Evolutionary conservation across 2,888 invertebrate genomes (phyloP).

Genomic region (Odontocolon sp.): DNA sequence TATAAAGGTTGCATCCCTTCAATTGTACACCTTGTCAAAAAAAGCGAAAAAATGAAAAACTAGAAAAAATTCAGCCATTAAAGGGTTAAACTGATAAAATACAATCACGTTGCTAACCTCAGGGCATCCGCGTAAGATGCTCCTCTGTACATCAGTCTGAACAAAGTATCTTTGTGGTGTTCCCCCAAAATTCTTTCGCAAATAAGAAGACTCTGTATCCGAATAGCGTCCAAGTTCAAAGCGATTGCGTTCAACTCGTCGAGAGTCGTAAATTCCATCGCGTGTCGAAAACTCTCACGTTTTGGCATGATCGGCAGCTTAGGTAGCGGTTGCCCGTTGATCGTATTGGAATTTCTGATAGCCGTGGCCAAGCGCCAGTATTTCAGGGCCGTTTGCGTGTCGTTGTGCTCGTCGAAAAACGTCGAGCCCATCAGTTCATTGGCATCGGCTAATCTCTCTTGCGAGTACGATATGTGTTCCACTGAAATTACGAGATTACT

Average conservation of each 20-base stretch:
- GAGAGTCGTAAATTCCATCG: constrained; percentile 87
- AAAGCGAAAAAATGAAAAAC: background rate
- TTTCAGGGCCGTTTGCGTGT: constrained; percentile 86
- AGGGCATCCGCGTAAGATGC: constrained; percentile 88
- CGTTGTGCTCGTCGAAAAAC: constrained; percentile 93
- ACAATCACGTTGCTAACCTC: constrained; percentile 75
- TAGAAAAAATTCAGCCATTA: no score
- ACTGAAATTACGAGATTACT: constrained; percentile 62
- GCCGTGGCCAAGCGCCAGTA: constrained; percentile 91
- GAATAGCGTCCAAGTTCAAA: constrained; percentile 91
- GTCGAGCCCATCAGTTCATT: constrained; percentile 94
- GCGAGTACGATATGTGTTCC: constrained; percentile 83
- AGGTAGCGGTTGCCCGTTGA: constrained; percentile 75
- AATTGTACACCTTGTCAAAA: no score
- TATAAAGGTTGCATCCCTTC: no score
- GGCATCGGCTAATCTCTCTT: constrained; percentile 90
- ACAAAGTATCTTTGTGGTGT: constrained; percentile 93
- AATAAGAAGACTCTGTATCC: constrained; percentile 93
- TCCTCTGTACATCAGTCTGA: constrained; percentile 88
- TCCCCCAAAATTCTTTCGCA: constrained; percentile 93
- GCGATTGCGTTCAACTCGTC: constrained; percentile 89
- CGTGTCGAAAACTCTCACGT: constrained; percentile 85
- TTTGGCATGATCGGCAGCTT: constrained; percentile 83
- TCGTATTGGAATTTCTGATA: constrained; percentile 81
- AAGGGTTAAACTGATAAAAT: no score